A percentile compares a stretch with the other conserved stretches of the same genome.
Evolutionary conservation across 2,888 invertebrate species (phyloP).

Genomic region (Lissocephala sabroskyi): DNA sequence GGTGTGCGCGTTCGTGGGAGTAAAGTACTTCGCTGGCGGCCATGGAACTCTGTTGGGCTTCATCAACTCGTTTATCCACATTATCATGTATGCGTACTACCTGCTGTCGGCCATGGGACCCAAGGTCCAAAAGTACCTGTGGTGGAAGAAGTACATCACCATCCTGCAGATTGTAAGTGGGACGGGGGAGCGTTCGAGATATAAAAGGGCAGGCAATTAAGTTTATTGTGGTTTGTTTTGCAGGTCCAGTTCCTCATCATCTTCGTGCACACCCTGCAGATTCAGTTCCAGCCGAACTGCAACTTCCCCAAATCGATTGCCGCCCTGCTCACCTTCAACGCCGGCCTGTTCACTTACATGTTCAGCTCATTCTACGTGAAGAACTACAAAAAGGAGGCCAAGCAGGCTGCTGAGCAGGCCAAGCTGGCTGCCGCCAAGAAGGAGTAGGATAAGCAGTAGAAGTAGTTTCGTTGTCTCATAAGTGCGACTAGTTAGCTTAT

Average conservation of each 20-base stretch:
- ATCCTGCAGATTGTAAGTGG: conserved; percentile 85
- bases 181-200: too few species aligned
- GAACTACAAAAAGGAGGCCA: conserved; percentile 75
- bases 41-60: conserved; percentile 90
- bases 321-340: conserved; percentile 79
- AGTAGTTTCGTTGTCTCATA: conserved; percentile 24
- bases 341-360: conserved; percentile 82
- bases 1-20: conserved; percentile 79
- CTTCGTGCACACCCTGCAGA: conserved; percentile 79
- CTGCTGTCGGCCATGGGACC: conserved; percentile 91
- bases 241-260: conserved; percentile 85
- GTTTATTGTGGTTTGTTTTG: conserved; percentile 40
- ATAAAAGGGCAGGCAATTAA: too few species aligned
- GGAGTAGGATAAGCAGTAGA: conserved; percentile 43
- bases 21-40: conserved; percentile 84
- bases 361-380: conserved; percentile 84
- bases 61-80: conserved; percentile 91
- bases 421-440: conserved; percentile 46
- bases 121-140: conserved; percentile 88
- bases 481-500: conserved; percentile 28
- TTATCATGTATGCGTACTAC: conserved; percentile 94
- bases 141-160: conserved; percentile 97
- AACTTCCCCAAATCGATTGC: conserved; percentile 81
- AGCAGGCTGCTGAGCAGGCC: conserved; percentile 43
- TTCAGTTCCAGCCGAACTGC: conserved; percentile 79